A percentile compares a stretch with the other conserved stretches of the same genome.
Evolutionary conservation across 2,797 vertebrate genomes (phyloP).

Genomic region (Eulemur mongoz): DNA sequence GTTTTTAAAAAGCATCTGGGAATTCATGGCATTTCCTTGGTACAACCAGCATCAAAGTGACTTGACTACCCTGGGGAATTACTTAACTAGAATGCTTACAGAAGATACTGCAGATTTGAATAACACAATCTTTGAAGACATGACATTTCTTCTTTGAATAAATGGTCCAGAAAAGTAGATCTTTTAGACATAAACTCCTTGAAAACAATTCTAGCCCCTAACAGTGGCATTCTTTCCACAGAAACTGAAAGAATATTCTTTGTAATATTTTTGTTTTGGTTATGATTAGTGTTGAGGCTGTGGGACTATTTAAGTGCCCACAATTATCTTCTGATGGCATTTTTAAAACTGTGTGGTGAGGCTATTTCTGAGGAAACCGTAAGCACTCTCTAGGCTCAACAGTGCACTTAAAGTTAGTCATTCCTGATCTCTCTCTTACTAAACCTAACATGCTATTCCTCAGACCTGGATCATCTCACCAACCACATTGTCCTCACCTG

Average conservation of each 20-base stretch:
- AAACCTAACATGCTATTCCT: not conserved
- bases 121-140: constrained; percentile 9
- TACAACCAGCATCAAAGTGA: not conserved
- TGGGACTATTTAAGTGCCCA: not conserved
- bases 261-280: not conserved
- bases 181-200: constrained; percentile 25
- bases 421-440: not conserved
- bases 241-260: not conserved
- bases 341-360: not conserved
- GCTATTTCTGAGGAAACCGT: constrained; percentile 26
- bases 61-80: not conserved
- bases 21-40: constrained; percentile 30
- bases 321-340: not conserved
- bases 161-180: not conserved
- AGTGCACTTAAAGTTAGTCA: not conserved
- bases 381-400: not conserved
- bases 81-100: not conserved
- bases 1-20: constrained; percentile 33
- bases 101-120: not conserved
- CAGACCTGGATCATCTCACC: not conserved
- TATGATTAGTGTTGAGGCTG: not conserved
- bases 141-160: not conserved
- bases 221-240: not conserved
- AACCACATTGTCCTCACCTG: not conserved
- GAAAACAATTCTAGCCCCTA: not conserved